Base-by-base conservation (phyloP, 1,140 invertebrate genomes). In the Camponotus floridanus region DNA sequence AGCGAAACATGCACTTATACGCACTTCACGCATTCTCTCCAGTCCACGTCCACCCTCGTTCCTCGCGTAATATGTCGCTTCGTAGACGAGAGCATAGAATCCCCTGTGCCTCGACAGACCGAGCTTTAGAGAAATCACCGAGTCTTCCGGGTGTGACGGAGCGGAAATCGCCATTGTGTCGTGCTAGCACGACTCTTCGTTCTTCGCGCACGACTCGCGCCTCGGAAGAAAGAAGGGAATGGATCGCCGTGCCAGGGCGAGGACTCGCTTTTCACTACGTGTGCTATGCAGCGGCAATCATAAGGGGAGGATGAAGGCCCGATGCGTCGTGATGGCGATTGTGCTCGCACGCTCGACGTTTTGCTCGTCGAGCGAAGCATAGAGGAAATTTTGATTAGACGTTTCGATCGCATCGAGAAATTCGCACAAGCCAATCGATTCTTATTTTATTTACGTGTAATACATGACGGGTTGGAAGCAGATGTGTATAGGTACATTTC, bases 101-200 rank as follows among this genome's bases (percentile, higher is more conserved):
- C 68, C 74, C 57, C 55, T 62, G 57, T 21, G 78, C 26, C 76
- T 61, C 55, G 68, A 70, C 71, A 74, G 64, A 61, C 57, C 59
- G 62, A 48, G 68, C 65, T 85, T 90, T 81, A 86, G 87, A 91
- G 86, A 91, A 92, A 92, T 92, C 91, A 91, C 85, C 85, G 83
- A 78, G 76, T 80, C 89, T 92, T 92, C 91, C 90, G 88, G 89
- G 90, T 91, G 88, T 88, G 91, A 92, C 89, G 89, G 87, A 86
- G 87, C 89, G 92, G 89, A 92, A 92, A 93, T 92, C 85, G 91
- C 78, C 83, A 91, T 93, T 92, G 91, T 92, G 31, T 61, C 51
- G 61, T 42, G 61, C 62, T 62, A 13, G 74, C 61, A 76, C n/a
- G 73, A 85, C 76, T 83, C 79, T 79, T 81, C 67, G 76, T 59